Percentiles rank a stretch among this genome's conserved stretches.
Conservation (phyloP, 2,888 invertebrate genomes). For the Cheilosia impressa region DNA sequence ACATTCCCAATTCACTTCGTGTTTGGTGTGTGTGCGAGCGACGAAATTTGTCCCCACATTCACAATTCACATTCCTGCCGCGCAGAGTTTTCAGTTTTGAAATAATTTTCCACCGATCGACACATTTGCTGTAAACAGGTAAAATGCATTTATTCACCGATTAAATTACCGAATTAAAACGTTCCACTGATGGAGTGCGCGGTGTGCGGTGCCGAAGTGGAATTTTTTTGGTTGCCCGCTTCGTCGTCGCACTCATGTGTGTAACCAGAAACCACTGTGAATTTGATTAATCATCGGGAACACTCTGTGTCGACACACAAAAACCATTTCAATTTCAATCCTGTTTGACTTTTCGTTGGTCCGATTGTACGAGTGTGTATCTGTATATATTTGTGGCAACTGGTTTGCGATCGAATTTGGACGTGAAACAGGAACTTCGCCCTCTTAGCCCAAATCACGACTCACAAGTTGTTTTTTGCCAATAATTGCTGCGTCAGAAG, state of each 20-base stretch:
- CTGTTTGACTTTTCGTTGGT: conserved; percentile 27
- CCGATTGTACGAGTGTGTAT: background rate
- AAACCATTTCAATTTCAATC: conserved; percentile 32
- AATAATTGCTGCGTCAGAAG: background rate
- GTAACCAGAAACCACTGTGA: conserved; percentile 66
- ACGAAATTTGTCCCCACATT: conserved; percentile 60
- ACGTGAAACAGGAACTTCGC: conserved; percentile 58
- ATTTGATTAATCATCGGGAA: conserved; percentile 72
- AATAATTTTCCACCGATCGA: conserved; percentile 63
- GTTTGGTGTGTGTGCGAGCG: conserved; percentile 2
- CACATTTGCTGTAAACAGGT: conserved; percentile 71
- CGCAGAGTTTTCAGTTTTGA: conserved; percentile 53
- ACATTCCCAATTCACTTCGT: conserved; percentile 26
- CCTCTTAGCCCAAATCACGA: conserved; percentile 65
- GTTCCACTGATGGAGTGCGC: background rate
- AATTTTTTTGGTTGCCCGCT: conserved; percentile 34
- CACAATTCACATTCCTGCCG: conserved; percentile 49
- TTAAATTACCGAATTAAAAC: conserved; percentile 59
- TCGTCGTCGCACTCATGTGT: conserved; percentile 34
- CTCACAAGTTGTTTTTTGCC: conserved; percentile 23
- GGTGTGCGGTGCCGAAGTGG: conserved; percentile 24
- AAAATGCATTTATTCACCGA: conserved; percentile 68
- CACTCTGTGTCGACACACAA: conserved; percentile 35
- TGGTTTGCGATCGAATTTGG: conserved; percentile 51
- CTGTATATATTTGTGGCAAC: conserved; percentile 28